Conservation (phyloP, 2,797 vertebrate genomes). For the Botia almorhae region DNA sequence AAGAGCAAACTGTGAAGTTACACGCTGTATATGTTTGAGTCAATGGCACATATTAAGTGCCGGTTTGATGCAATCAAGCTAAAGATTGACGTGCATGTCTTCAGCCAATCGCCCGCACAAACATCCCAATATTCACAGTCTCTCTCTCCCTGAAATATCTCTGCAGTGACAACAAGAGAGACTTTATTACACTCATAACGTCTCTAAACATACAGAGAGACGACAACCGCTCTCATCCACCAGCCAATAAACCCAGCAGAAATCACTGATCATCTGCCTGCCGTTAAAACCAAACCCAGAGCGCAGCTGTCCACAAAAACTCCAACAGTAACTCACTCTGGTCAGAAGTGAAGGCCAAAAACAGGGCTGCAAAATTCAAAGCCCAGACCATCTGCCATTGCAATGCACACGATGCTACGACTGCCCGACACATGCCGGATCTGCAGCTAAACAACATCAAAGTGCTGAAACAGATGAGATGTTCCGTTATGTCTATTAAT, state of each 20-base stretch:
- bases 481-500: slow-evolving; percentile 10
- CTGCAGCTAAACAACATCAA: slow-evolving; percentile 45
- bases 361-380: slow-evolving; percentile 43
- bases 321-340: slow-evolving; percentile 50
- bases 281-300: slow-evolving; percentile 74
- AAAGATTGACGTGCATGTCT: not conserved
- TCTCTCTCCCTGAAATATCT: slow-evolving; percentile 21
- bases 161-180: not conserved
- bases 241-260: slow-evolving; percentile 21
- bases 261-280: slow-evolving; percentile 73
- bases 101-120: not conserved
- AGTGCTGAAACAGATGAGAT: slow-evolving; percentile 28
- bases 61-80: not conserved
- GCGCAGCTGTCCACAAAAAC: slow-evolving; percentile 81
- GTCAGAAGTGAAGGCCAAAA: slow-evolving; percentile 55
- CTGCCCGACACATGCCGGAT: slow-evolving; percentile 45
- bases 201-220: slow-evolving; percentile 16
- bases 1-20: too few species aligned
- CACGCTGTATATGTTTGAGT: too few species aligned
- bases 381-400: slow-evolving; percentile 49
- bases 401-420: slow-evolving; percentile 41
- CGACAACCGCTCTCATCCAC: slow-evolving; percentile 53
- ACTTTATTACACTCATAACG: not conserved
- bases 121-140: not conserved
- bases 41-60: too few species aligned